phyloP scores from a whole-genome alignment of 2,888 invertebrate species.

The Shargacucullia verbasci region DNA sequence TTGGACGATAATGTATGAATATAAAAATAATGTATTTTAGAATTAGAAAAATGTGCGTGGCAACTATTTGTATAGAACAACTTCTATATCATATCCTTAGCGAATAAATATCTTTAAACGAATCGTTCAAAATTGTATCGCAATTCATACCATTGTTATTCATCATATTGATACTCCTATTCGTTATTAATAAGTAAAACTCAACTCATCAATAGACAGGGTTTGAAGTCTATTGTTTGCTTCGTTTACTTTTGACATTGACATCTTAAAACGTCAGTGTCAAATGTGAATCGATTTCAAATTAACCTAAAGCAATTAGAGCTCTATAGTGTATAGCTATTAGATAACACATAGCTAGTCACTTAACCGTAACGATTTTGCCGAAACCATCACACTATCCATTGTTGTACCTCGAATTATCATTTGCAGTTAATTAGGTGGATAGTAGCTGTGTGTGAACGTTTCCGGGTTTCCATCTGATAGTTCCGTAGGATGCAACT shows the following conservation, averaged over 20 bases:
- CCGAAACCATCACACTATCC: neutral
- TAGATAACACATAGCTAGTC: slow-evolving; percentile 22
- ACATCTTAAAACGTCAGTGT: slow-evolving; percentile 21
- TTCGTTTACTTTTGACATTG: slow-evolving; percentile 19
- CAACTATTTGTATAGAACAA: too few relatives aligned
- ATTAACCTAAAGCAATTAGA: slow-evolving; percentile 14
- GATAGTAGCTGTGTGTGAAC: slow-evolving; percentile 45
- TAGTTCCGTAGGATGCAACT: slow-evolving; percentile 66
- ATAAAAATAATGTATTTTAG: too few relatives aligned
- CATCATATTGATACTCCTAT: too few relatives aligned
- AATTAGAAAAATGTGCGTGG: too few relatives aligned
- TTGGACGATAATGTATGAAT: too few relatives aligned
- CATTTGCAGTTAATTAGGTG: slow-evolving; percentile 46
- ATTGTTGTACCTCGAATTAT: neutral
- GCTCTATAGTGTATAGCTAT: slow-evolving; percentile 19
- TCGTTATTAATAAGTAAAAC: too few relatives aligned
- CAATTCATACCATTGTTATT: too few relatives aligned
- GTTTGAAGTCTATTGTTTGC: too few relatives aligned
- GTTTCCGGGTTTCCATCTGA: slow-evolving; percentile 38
- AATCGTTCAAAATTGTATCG: too few relatives aligned
- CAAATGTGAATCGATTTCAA: slow-evolving; percentile 28
- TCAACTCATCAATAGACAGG: too few relatives aligned
- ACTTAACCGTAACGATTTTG: slow-evolving; percentile 1
- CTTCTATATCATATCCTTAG: too few relatives aligned
- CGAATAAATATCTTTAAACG: too few relatives aligned